These are phyloP conservation scores for Drosophila imparisetae DNA, from an alignment of 2,888 invertebrate genomes.

Conservation along the genomic window DNA sequence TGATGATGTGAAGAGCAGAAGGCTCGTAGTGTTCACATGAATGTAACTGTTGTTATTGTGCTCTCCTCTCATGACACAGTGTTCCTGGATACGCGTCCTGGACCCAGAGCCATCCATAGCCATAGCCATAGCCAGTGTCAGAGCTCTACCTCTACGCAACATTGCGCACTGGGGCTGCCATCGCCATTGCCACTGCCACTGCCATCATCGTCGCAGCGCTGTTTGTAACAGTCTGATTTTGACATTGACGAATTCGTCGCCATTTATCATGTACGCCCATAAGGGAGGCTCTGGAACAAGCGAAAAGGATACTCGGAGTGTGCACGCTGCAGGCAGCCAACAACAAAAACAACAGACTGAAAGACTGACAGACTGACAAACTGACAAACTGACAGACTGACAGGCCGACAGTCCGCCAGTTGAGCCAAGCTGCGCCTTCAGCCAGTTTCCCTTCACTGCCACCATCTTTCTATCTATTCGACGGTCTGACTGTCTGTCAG, in stretches of 20 bases:
- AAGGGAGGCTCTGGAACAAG: slow-evolving; percentile 68
- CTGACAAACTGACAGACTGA: slow-evolving; percentile 8
- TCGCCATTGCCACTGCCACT: slow-evolving; percentile 11
- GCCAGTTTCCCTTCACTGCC: slow-evolving; percentile 20
- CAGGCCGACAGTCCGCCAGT: slow-evolving; percentile 19
- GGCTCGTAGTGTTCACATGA: slow-evolving; percentile 13
- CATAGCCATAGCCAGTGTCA: slow-evolving; percentile 46
- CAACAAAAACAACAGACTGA: slow-evolving; percentile 18
- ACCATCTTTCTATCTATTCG: slow-evolving; percentile 27
- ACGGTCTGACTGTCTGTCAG: slow-evolving; percentile 54
- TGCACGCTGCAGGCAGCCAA: slow-evolving; percentile 63
- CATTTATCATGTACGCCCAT: slow-evolving; percentile 85
- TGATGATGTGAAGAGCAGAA: slow-evolving; percentile 13
- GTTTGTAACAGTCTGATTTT: slow-evolving; percentile 85
- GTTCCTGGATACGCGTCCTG: slow-evolving; percentile 53
- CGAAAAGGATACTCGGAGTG: slow-evolving; percentile 77
- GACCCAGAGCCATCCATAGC: slow-evolving; percentile 39
- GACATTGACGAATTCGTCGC: slow-evolving; percentile 85
- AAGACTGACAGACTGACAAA: slow-evolving; percentile 8
- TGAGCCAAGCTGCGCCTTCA: slow-evolving; percentile 44
- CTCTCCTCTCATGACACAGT: slow-evolving; percentile 1
- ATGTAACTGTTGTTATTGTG: slow-evolving; percentile 40
- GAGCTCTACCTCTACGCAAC: slow-evolving; percentile 54
- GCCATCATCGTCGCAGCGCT: slow-evolving; percentile 59
- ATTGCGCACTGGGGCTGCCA: slow-evolving; percentile 47